Percentiles rank a stretch among this genome's conserved stretches.
phyloP scores from a whole-genome alignment of 37 sponge, comb jelly and placozoan genomes.

The Crambe crambe region DNA sequence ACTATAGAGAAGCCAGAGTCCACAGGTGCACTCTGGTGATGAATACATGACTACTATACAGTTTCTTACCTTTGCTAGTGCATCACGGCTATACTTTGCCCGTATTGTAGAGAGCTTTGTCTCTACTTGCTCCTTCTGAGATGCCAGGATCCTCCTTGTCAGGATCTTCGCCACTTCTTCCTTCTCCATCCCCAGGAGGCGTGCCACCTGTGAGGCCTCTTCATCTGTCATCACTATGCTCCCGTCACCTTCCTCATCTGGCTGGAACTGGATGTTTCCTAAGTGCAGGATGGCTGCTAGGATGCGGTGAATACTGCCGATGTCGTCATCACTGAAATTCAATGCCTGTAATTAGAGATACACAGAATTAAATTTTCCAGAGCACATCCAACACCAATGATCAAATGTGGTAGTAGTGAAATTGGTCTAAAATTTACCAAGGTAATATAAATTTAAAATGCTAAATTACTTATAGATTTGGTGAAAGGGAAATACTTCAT shows the following conservation, averaged over 20 bases:
- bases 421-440: too few species aligned
- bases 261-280: slow-evolving; percentile 52
- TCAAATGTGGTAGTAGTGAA: too few species aligned
- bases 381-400: too few species aligned
- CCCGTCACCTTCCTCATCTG: neutral
- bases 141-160: neutral
- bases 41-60: too few species aligned
- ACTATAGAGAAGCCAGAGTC: too few species aligned
- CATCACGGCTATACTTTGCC: slow-evolving; percentile 28
- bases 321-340: slow-evolving; percentile 40
- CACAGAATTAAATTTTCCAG: too few species aligned
- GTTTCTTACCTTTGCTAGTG: slow-evolving; percentile 68
- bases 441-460: too few species aligned
- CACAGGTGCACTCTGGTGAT: too few species aligned
- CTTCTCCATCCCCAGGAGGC: slow-evolving; percentile 2
- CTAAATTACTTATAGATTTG: too few species aligned
- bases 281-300: slow-evolving; percentile 72
- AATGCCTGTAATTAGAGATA: slow-evolving; percentile 47
- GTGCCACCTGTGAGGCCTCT: slow-evolving; percentile 20
- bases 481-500: too few species aligned
- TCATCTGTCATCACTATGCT: slow-evolving; percentile 47
- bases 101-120: neutral
- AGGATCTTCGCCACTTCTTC: neutral
- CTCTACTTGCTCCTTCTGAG: neutral
- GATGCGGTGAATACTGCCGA: slow-evolving; percentile 29